Evolutionary conservation across 1,140 invertebrate genomes (phyloP).

Genomic region (Drosophila baimaii): DNA sequence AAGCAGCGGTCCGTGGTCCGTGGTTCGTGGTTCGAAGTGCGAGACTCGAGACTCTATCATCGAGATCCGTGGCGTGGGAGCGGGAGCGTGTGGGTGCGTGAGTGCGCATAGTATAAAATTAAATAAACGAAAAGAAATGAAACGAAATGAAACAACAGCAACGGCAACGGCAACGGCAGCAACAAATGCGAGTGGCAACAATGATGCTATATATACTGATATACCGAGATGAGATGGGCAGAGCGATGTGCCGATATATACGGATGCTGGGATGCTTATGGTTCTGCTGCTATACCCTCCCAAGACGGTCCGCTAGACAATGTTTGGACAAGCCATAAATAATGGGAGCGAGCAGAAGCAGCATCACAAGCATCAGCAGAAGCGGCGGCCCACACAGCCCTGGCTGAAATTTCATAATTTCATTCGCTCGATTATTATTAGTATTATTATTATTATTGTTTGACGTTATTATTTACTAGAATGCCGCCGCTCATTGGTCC

Average conservation of each 20-base stretch:
- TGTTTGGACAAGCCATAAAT: conserved; percentile 71
- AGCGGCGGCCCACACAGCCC: conserved; percentile 42
- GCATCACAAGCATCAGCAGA: conserved; percentile 16
- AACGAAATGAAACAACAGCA: conserved; percentile 57
- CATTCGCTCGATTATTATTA: conserved; percentile 41
- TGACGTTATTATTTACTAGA: conserved; percentile 28
- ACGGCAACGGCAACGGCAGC: conserved; percentile 31
- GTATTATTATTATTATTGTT: conserved; percentile 39
- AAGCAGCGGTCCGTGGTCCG: conserved; percentile 45
- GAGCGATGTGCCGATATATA: conserved; percentile 70
- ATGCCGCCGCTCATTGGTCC: conserved; percentile 30
- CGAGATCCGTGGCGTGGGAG: conserved; percentile 20
- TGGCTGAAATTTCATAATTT: conserved; percentile 64
- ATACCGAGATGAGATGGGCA: conserved; percentile 57
- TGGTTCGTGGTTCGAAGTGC: conserved; percentile 11
- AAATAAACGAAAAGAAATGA: conserved; percentile 68
- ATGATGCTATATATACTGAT: conserved; percentile 49
- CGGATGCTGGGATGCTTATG: conserved; percentile 56
- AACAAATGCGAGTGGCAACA: conserved; percentile 66
- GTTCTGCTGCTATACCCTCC: conserved; percentile 22
- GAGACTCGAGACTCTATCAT: conserved; percentile 1
- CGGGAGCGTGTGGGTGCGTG: conserved; percentile 66
- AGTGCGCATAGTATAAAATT: conserved; percentile 82
- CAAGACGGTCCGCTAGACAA: conserved; percentile 52
- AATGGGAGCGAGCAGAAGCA: conserved; percentile 33